Evolutionary conservation across 23 tunicate genomes (phyloP).

Genomic region (Diplosoma virens): DNA sequence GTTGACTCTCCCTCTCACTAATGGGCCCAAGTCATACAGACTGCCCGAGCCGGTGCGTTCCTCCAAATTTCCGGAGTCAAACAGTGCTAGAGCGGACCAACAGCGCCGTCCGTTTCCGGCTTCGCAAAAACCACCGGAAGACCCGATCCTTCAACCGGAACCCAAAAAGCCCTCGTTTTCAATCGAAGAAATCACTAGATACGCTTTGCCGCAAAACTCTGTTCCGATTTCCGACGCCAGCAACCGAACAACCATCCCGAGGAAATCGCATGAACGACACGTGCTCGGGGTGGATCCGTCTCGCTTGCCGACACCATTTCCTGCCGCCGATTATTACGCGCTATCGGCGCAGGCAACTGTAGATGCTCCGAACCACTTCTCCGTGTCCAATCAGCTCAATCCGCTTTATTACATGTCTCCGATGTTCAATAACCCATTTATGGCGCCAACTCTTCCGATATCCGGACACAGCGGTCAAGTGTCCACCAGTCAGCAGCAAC

Average conservation of each 20-base stretch:
- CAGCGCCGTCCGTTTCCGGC: background rate
- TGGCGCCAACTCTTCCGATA: background rate
- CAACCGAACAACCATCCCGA: background rate
- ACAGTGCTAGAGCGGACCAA: background rate
- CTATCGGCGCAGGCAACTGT: background rate
- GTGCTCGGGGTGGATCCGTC: constrained; percentile 21
- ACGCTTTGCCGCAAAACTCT: background rate
- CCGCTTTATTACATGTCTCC: background rate
- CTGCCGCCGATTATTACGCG: background rate
- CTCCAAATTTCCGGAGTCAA: background rate
- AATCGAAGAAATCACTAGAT: constrained; percentile 24
- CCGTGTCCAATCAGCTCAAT: background rate
- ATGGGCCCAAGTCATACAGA: constrained; percentile 22
- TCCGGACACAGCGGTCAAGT: background rate
- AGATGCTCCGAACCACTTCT: constrained; percentile 3
- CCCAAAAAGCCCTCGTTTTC: constrained; percentile 22
- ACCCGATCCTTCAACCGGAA: background rate
- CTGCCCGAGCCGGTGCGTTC: background rate
- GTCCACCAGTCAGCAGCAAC: background rate
- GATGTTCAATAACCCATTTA: background rate
- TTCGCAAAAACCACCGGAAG: background rate
- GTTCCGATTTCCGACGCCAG: background rate
- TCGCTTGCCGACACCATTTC: constrained; percentile 20
- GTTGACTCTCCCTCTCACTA: background rate
- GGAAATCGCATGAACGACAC: background rate